Conservation (phyloP, 53 echinoderm and acorn worm genomes). For the Temnopleurus reevesii region DNA sequence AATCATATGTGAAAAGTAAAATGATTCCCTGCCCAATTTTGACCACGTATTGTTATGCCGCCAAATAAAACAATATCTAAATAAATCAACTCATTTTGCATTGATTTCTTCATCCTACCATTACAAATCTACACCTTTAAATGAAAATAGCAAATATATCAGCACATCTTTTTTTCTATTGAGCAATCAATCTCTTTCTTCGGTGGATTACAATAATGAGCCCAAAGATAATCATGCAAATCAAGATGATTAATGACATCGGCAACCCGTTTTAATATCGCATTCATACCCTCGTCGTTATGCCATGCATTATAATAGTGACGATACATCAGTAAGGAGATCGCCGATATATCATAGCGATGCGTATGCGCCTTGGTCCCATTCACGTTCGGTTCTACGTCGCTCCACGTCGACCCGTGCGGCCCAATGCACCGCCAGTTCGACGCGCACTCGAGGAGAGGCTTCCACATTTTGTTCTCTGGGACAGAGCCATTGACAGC, state of each 20-base stretch:
- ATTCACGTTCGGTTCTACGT: slow-evolving; percentile 44
- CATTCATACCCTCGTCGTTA: slow-evolving; percentile 45
- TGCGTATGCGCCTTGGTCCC: slow-evolving; percentile 71
- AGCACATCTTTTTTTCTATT: slow-evolving; percentile 67
- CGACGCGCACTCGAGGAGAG: slow-evolving; percentile 67
- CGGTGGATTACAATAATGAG: slow-evolving; percentile 94
- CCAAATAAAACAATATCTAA: no score
- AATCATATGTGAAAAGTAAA: no score
- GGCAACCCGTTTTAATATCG: slow-evolving; percentile 61
- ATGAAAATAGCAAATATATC: background rate
- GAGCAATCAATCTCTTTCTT: slow-evolving; percentile 87
- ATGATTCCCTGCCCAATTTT: no score
- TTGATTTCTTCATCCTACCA: no score
- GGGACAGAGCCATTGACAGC: slow-evolving; percentile 72
- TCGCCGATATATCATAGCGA: slow-evolving; percentile 72
- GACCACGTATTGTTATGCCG: no score
- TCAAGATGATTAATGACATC: slow-evolving; percentile 63
- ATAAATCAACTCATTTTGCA: no score
- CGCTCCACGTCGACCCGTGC: slow-evolving; percentile 54
- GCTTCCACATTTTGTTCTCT: slow-evolving; percentile 65
- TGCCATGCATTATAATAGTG: slow-evolving; percentile 68
- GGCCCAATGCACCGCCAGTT: slow-evolving; percentile 82
- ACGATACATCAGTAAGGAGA: slow-evolving; percentile 75
- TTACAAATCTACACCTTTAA: no score
- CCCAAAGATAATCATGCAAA: slow-evolving; percentile 89